Conservation (phyloP, 2,888 invertebrate species). For the Sphinx pinastri region DNA sequence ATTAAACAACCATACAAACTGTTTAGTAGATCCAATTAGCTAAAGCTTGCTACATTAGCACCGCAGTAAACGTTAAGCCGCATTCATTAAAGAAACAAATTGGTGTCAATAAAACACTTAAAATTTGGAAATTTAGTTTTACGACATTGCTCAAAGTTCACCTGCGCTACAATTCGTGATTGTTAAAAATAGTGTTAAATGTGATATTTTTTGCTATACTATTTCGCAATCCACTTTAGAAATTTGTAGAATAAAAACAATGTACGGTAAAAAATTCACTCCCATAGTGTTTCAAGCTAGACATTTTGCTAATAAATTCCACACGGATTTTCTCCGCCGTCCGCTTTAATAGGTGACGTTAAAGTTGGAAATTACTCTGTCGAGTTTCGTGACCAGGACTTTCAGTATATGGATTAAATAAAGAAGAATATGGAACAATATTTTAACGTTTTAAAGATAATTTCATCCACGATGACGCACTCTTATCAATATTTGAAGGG, state of each 20-base stretch:
- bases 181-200: not conserved
- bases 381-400: too few relatives aligned
- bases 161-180: not conserved
- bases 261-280: not conserved
- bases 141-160: not conserved
- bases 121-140: not conserved
- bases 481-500: too few relatives aligned
- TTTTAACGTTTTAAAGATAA: not conserved
- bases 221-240: too few relatives aligned
- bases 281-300: not conserved
- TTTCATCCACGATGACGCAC: too few relatives aligned
- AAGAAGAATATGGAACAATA: not conserved
- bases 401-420: too few relatives aligned
- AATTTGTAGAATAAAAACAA: too few relatives aligned
- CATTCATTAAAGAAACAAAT: slow-evolving; percentile 35
- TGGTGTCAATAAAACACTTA: slow-evolving; percentile 15
- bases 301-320: not conserved
- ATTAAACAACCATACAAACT: slow-evolving; percentile 27
- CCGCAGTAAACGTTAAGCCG: slow-evolving; percentile 39
- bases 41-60: slow-evolving; percentile 50
- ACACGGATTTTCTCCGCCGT: too few relatives aligned
- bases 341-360: too few relatives aligned
- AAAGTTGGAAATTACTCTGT: too few relatives aligned
- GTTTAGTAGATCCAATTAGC: slow-evolving; percentile 51
- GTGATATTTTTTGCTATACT: too few relatives aligned